These are phyloP conservation scores for Tillus elongatus DNA, from an alignment of 2,888 invertebrate species.

Conservation along the genomic window DNA sequence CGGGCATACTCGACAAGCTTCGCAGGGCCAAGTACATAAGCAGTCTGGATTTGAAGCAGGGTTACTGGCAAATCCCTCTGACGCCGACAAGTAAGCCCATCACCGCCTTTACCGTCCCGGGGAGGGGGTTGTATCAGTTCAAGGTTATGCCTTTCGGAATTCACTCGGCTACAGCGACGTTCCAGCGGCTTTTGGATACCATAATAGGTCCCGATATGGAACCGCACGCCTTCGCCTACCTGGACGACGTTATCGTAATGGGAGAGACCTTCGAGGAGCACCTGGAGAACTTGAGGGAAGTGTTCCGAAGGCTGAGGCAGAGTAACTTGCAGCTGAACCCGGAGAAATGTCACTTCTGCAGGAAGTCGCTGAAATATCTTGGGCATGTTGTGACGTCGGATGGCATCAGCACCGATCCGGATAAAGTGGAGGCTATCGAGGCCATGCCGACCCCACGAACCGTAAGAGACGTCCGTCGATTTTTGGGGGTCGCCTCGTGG, in stretches of 20 bases:
- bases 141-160: constrained; percentile 25
- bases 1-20: constrained; percentile 17
- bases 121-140: constrained; percentile 24
- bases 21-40: constrained; percentile 19
- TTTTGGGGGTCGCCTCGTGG: too few species aligned
- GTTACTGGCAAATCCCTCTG: constrained; percentile 26
- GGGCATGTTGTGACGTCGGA: too few species aligned
- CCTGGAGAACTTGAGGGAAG: too few species aligned
- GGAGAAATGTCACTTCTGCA: too few species aligned
- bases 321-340: too few species aligned
- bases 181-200: constrained; percentile 22
- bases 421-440: too few species aligned
- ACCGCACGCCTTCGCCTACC: constrained; percentile 15
- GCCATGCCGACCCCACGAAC: too few species aligned
- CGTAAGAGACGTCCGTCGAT: too few species aligned
- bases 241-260: constrained; percentile 19
- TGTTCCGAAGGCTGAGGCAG: too few species aligned
- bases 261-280: background rate
- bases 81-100: too few species aligned
- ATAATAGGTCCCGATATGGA: constrained; percentile 22
- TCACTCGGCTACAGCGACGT: constrained; percentile 21
- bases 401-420: too few species aligned
- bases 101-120: constrained; percentile 25
- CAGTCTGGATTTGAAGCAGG: constrained; percentile 22
- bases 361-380: too few species aligned